Base-by-base conservation (phyloP, 2,113 vertebrate species). In the Glaucidium brasilianum region DNA sequence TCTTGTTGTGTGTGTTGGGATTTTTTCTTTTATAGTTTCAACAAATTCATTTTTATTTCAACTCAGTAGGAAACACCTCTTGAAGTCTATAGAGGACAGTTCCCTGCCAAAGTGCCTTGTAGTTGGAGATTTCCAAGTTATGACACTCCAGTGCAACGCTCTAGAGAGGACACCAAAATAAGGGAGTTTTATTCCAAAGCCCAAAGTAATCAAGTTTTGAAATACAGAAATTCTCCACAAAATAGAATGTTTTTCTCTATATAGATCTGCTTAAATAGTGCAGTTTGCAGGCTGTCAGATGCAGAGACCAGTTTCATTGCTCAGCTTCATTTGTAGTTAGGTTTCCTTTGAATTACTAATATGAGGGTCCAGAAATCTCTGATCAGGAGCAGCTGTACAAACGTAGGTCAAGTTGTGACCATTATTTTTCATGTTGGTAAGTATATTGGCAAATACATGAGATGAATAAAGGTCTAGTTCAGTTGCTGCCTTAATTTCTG, bases 1-100 rank as follows among this genome's bases (percentile, higher is more conserved):
- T 71, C 22, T 41, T 35, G 9, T 15, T 74, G 12, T 18, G 8
- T 7, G 2, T 23, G 10, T 8, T 26, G 23, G 14, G 0, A 0
- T 6, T 58, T 63, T 69, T 77, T 6, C 34, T 62, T 41, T 0
- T 30, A 78, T 41, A 30, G 6, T 58, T 90, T 35, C 64, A 90
- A 58, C 2, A 0, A 66, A 67, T 32, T 47, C 2, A 5, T 34
- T 88, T 72, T 37, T 45, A 50, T 69, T 69, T 60, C 63, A 89
- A 5, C 35, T 39, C 8, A 16, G 35, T 3, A 3, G 43, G 23
- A 74, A 92, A 49, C 16, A 45, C 4, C 39, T 30, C 11, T 29
- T 27, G 50, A 69, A 62, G 34, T 5, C 0, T 69, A 56, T 11
- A 37, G 56, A 90, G 52, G 74, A 53, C 52, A 83, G 39, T 17